These are phyloP conservation scores for Phaetusa simplex DNA, from an alignment of 2,113 vertebrate genomes.

Conservation along the genomic window DNA sequence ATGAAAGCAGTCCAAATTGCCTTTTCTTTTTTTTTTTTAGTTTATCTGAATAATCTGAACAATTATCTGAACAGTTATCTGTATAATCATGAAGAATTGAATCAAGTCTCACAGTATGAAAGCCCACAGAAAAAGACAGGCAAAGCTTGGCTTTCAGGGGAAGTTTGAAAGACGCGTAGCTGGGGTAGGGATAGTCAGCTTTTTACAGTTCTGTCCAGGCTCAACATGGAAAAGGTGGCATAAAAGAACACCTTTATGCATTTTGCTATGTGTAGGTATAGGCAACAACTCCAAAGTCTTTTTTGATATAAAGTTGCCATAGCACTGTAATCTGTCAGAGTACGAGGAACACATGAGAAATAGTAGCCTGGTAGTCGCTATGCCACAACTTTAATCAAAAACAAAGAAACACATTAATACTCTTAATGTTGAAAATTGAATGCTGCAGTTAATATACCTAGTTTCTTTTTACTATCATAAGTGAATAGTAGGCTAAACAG, in stretches of 20 bases:
- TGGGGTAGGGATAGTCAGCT: neutral
- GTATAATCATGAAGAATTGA: neutral
- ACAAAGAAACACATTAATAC: neutral
- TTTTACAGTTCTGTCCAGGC: neutral
- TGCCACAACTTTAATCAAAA: neutral
- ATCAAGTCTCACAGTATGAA: neutral
- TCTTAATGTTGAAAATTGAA: neutral
- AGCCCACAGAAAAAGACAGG: fast-evolving
- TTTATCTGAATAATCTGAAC: neutral
- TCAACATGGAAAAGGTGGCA: neutral
- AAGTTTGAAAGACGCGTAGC: fast-evolving
- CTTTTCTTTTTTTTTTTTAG: neutral
- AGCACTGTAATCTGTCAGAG: neutral
- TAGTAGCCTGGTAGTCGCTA: neutral
- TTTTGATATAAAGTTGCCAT: neutral
- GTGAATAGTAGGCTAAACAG: neutral
- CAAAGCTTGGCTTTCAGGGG: too few relatives aligned
- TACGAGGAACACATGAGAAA: neutral
- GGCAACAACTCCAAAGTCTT: neutral
- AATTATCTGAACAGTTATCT: neutral
- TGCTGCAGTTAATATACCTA: neutral
- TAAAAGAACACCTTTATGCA: too few relatives aligned
- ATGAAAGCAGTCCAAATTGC: neutral
- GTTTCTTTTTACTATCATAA: neutral
- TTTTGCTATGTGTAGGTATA: fast-evolving